Base-by-base conservation (phyloP, 2,888 invertebrate species). In the Drosophila pseudotalamancana region DNA sequence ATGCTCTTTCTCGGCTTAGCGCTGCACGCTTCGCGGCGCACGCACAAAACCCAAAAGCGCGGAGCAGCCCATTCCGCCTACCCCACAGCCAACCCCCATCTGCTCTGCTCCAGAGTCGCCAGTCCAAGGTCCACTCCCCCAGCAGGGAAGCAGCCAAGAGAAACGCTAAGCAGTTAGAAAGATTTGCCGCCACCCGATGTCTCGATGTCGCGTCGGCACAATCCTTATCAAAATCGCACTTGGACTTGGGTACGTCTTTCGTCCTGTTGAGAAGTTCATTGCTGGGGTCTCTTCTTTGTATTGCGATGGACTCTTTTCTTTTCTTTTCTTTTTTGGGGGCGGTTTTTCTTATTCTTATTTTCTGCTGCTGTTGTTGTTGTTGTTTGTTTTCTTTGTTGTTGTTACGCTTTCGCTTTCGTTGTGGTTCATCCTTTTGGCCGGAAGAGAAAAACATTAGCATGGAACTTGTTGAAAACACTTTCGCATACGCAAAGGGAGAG, bases 1-100 rank as follows among this genome's bases (percentile, higher is more conserved):
- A 87, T 86, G 86, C 86, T 86, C 80, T 69, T 81, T 81, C 87
- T 87, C 81, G 81, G 82, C 81, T 87, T 87, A 84, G 81, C 85
- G 87, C 87, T 82, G 85, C 69, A 82, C 87, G 81, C 87, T 77
- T 84, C 69, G 78, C 66, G 75, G 77, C 77, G 56, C 79, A 76
- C 65, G 60, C 72, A 75, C 63, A 68, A 51, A 27, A 37, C 29
- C 35, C 37, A 11, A 37, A 21, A 16, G n/a, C 35, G 14, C 21
- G 16, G 18, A 46, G 23, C 34, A 21, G n/a, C 39, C 27, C n/a
- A n/a, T n/a, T n/a, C n/a, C n/a, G n/a, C n/a, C n/a, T n/a, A 32
- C 18, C 40, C 42, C 51, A 6, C 12, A 8, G n/a, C n/a, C n/a
- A n/a, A n/a, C n/a, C n/a, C n/a, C n/a, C n/a, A n/a, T n/a, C n/a